Percentiles rank a stretch among this genome's conserved stretches.
These are phyloP conservation scores for Porites evermanni DNA, from an alignment of 92 coral and sea anemone species.

Conservation along the genomic window DNA sequence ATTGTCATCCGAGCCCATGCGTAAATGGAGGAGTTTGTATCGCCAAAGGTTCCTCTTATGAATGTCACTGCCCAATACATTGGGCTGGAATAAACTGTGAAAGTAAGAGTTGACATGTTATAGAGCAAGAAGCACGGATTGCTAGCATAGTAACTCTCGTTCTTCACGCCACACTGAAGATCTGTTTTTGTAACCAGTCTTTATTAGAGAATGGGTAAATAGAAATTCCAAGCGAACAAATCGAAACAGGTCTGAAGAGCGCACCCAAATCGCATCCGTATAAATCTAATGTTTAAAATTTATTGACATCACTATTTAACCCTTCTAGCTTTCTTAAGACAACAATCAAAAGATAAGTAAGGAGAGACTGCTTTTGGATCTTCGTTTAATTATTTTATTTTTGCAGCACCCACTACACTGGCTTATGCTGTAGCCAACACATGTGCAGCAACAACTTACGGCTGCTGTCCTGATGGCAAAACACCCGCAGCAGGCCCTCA, in stretches of 20 bases:
- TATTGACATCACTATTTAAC: background rate
- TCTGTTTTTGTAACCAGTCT: too few species aligned
- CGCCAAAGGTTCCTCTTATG: constrained; percentile 71
- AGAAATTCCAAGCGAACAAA: too few species aligned
- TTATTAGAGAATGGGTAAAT: too few species aligned
- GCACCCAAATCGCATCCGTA: too few species aligned
- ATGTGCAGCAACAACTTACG: constrained; percentile 95
- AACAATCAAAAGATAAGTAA: background rate
- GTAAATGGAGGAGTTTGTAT: constrained; percentile 93
- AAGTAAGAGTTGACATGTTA: constrained; percentile 50
- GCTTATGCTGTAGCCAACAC: constrained; percentile 67
- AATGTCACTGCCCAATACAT: constrained; percentile 92
- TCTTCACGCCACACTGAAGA: too few species aligned
- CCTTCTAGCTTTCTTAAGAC: background rate
- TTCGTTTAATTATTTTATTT: background rate
- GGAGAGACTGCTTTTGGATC: too few species aligned
- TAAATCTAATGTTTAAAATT: background rate
- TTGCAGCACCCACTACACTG: constrained; percentile 55
- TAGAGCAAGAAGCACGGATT: too few species aligned
- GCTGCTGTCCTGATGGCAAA: constrained; percentile 98
- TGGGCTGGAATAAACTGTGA: constrained; percentile 91
- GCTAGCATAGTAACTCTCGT: too few species aligned
- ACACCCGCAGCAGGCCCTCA: constrained; percentile 92
- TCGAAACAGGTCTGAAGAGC: too few species aligned
- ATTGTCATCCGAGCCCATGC: constrained; percentile 92